Evolutionary conservation across 2,797 vertebrate species (phyloP), one percentile per base, ranked within the genome.

Genomic region (Acanthurus tractus): DNA sequence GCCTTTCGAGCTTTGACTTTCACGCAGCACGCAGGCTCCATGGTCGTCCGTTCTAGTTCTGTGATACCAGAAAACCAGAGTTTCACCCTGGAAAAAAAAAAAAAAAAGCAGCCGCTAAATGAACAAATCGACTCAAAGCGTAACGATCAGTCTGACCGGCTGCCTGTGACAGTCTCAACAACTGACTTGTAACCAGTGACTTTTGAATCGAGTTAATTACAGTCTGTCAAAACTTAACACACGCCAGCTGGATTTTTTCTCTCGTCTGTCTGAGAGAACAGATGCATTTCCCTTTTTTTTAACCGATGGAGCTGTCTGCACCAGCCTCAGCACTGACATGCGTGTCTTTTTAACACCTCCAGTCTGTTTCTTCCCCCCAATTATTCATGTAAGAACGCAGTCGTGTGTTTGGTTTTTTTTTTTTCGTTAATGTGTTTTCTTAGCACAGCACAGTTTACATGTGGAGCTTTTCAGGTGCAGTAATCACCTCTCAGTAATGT

Each of bases 231-330:
- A 45, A n/a, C 2, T 29, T 48, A 65, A 74, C 36, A n/a, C 13
- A 8, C 0, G 14, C 57, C 65, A 70, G 62, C 61, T 55, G 63
- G 52, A n/a, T 50, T 74, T 34, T 53, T 55, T 34, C 53, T 25
- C 22, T 40, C 34, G 0, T 53, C 23, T 20, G 44, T 52, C 68
- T 58, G 58, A 53, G 45, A 58, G 29, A 70, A 63, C 70, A 82
- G 58, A 73, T 64, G 57, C 13, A 15, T 20, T 46, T 36, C 1
- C 29, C 29, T 34, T 34, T 34, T 18, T 48, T 75, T 42, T 58
- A 36, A 67, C 22, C 13, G 25, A 1, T 12, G 6, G 38, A 25
- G 53, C 34, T 64, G 58, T 68, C 59, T 6, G 8, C 34, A 40
- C 18, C 45, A n/a, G 50, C n/a, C 10, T 42, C 49, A 36, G 22